phyloP scores from a whole-genome alignment of 2,797 vertebrate genomes.

The Coilia nasus region DNA sequence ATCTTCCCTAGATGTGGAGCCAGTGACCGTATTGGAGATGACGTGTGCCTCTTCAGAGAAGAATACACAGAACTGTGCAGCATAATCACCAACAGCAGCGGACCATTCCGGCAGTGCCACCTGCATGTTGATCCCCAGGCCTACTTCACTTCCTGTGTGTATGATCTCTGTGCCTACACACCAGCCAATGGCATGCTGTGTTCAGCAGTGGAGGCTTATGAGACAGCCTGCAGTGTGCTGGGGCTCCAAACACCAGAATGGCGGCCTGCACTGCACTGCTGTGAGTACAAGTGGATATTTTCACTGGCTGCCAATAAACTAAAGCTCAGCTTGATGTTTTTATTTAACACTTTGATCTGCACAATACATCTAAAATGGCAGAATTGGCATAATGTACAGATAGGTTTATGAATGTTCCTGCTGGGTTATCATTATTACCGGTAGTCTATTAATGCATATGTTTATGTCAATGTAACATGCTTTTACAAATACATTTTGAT shows the following conservation, averaged over 20 bases:
- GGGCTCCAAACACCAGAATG: slow-evolving; percentile 60
- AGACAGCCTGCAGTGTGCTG: slow-evolving; percentile 57
- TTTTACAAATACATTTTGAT: background rate
- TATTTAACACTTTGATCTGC: too few relatives aligned
- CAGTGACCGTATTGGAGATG: background rate
- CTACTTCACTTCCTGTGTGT: slow-evolving; percentile 68
- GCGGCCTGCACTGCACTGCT: slow-evolving; percentile 50
- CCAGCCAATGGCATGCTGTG: slow-evolving; percentile 65
- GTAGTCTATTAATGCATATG: too few relatives aligned
- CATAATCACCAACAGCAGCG: slow-evolving; percentile 62
- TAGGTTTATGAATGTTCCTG: too few relatives aligned
- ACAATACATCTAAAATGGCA: too few relatives aligned
- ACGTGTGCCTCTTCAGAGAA: slow-evolving; percentile 48
- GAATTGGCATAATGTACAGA: too few relatives aligned
- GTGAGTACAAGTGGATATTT: slow-evolving; percentile 33
- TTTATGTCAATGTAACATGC: background rate
- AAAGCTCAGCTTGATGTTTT: too few relatives aligned
- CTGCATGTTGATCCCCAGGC: slow-evolving; percentile 54
- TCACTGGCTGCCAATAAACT: too few relatives aligned
- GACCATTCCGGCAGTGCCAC: slow-evolving; percentile 70
- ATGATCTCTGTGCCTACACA: slow-evolving; percentile 72
- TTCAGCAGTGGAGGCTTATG: slow-evolving; percentile 65
- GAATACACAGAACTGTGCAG: slow-evolving; percentile 65
- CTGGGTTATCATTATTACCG: too few relatives aligned
- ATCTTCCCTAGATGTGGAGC: slow-evolving; percentile 59